Evolutionary conservation across 2,888 invertebrate species (phyloP), one percentile per base, ranked within the genome.

Genomic region (Volucella zonaria): DNA sequence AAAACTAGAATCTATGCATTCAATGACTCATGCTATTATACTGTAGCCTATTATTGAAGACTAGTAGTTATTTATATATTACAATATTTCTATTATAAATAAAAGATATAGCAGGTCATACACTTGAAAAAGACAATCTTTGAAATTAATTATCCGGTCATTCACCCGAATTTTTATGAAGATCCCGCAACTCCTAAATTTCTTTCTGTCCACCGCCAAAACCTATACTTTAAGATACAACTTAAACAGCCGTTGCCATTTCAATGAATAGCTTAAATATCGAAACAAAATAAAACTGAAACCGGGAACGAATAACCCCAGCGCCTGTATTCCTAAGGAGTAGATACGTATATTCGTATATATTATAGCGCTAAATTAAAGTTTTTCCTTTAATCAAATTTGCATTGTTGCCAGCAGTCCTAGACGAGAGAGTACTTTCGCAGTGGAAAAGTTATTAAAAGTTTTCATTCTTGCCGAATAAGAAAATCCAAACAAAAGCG

Each of bases 331-430:
- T 54, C 51, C 43, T 40, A 59, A 75, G 51, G 43, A 49, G 42
- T 49, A 51, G 38, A 23, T 23, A 23, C 6, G 31, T 31, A 31
- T 31, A 31, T 6, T 1, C 6, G 31, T 31, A 6, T 6, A 31
- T 31, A 31, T 23, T 23, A 3, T 23, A 23, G 23, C 40, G 42
- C n/a, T 56, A 80, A 59, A 76, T 85, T 85, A 73, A 85, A 85
- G 75, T 85, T 85, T 83, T 62, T 67, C 45, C 71, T 83, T 80
- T 81, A 81, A 85, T 85, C 85, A 86, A 86, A 86, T 86, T 86
- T 86, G 82, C 85, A 86, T 86, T 77, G 76, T 77, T 86, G 61
- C 59, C 62, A 31, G 31, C 31, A 66, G 68, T 61, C 71, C 54
- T 64, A 78, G 64, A 73, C 78, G 64, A 43, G 58, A 85, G 67